Evolutionary conservation across 2,113 vertebrate genomes (phyloP).

Genomic region (Picathartes gymnocephalus): DNA sequence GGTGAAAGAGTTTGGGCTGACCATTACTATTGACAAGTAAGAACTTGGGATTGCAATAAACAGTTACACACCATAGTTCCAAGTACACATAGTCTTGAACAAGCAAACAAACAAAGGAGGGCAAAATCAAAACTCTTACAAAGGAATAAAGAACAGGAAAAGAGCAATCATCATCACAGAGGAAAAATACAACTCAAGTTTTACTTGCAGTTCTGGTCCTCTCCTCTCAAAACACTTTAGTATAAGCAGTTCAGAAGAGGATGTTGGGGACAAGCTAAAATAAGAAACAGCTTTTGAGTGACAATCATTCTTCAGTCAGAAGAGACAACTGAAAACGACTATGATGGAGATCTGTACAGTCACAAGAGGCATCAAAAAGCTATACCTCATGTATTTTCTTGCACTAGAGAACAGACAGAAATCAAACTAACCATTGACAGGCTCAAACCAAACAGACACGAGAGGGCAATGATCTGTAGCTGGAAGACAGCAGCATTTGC

Average conservation of each 20-base stretch:
- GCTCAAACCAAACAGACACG: neutral
- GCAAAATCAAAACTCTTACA: neutral
- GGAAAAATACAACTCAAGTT: neutral
- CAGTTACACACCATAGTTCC: neutral
- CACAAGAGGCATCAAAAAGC: neutral
- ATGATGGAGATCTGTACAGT: neutral
- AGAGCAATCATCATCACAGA: neutral
- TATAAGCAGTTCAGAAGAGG: neutral
- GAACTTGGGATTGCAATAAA: neutral
- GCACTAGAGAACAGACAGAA: neutral
- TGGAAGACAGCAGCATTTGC: neutral
- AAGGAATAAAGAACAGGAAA: neutral
- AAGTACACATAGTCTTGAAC: neutral
- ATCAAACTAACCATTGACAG: neutral
- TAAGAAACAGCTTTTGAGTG: neutral
- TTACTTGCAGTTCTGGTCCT: neutral
- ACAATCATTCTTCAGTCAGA: neutral
- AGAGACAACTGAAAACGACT: neutral
- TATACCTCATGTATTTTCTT: neutral
- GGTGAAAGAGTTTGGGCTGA: neutral
- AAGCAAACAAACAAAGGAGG: neutral
- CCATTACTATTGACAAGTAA: neutral
- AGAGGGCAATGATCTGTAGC: fast-evolving
- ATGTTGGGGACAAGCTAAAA: neutral
- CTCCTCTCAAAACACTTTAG: neutral